A percentile compares a stretch with the other conserved stretches of the same genome.
Conservation (phyloP, 2,113 vertebrate genomes). For the Apeltes quadracus region DNA sequence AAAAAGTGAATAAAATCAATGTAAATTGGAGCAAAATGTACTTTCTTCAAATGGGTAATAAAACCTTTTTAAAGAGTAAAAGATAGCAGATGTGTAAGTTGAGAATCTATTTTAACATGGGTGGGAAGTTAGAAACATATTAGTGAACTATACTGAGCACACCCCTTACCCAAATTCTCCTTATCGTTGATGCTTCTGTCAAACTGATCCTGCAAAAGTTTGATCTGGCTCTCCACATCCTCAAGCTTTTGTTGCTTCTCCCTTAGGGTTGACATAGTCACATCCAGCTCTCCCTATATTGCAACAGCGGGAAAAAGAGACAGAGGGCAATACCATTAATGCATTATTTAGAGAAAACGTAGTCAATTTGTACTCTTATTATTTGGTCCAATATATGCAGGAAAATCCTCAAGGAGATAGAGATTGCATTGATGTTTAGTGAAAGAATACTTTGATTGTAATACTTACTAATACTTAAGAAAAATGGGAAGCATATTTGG, state of each 20-base stretch:
- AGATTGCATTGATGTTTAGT: not conserved
- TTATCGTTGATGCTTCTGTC: conserved; percentile 83
- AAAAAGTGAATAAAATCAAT: not conserved
- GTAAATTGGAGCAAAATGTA: not conserved
- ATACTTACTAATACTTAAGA: not conserved
- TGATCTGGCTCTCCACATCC: conserved; percentile 83
- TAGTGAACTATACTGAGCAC: not conserved
- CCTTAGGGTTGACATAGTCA: conserved; percentile 80
- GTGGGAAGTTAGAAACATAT: not conserved
- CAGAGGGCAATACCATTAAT: not conserved
- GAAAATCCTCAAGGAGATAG: not conserved
- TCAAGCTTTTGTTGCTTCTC: conserved; percentile 83
- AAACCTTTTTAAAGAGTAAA: not conserved
- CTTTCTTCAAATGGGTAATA: not conserved
- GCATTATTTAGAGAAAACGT: not conserved
- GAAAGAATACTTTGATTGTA: not conserved
- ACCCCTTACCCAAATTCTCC: conserved; percentile 79
- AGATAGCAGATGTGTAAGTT: not conserved
- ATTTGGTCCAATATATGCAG: not conserved
- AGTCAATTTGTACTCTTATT: not conserved
- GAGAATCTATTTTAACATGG: not conserved
- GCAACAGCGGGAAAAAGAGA: not conserved
- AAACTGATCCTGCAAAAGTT: conserved; percentile 82
- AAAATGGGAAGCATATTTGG: not conserved
- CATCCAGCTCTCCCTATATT: conserved; percentile 83